Base-by-base conservation (phyloP, 2,888 invertebrate species). In the Osmoderma eremita region DNA sequence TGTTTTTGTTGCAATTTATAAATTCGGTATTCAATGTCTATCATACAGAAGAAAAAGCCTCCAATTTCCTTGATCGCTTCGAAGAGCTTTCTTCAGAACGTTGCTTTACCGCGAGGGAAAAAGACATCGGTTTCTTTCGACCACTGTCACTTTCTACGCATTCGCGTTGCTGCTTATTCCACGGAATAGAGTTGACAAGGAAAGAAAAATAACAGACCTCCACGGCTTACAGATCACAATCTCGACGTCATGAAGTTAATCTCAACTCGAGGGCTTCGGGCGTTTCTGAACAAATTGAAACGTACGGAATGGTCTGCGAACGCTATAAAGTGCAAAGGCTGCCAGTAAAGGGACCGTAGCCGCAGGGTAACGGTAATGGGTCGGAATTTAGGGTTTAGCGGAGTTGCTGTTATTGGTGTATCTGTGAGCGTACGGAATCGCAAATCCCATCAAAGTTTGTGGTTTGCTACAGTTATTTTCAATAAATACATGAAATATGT, bases 261-360 rank as follows among this genome's bases (percentile, higher is more conserved):
- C 58, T 45, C 42, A 45, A 24, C 58, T 42, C n/a, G 58, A 58
- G 58, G 58, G 58, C 58, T 45, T 45, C 18, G 30, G 58, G 58
- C 45, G 24, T 58, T 58, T 24, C 58, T 58, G 30, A 6, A n/a
- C 42, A 63, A 63, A 63, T 63, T 63, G 63, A 63, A 63, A 63
- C 53, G 42, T 63, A 63, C 63, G 63, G 51, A 63, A 63, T 63
- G 53, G 53, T 63, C 51, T 51, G 63, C 50, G 50, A 53, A 53
- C 30, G 42, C 24, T 53, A 63, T 63, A 53, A 63, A 38, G 51
- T 42, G 36, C 38, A 53, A 53, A 63, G 66, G 67, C 67, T 65
- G 67, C 50, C 54, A 58, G 58, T 54, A 72, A 72, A 72, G 70
- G 65, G 49, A 68, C 72, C 72, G 70, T 68, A 65, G 69, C 71